Evolutionary conservation across 92 coral and sea anemone genomes (phyloP).

Genomic region (Chrysogorgia sp.): DNA sequence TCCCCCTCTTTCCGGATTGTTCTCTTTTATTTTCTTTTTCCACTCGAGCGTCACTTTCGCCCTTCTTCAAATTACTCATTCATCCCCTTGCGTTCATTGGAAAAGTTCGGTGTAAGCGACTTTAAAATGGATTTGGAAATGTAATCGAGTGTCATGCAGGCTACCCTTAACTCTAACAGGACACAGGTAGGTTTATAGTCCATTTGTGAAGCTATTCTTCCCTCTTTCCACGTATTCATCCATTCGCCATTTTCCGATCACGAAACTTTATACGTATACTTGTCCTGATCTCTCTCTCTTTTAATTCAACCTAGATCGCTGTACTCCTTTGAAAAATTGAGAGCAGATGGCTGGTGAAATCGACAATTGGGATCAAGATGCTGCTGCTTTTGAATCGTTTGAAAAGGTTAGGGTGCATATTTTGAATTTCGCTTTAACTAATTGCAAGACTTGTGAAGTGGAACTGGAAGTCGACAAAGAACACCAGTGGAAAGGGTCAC

Average conservation of each 20-base stretch:
- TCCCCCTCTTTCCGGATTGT: conserved; percentile 6
- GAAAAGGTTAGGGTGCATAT: conserved; percentile 18
- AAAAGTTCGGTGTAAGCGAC: not conserved
- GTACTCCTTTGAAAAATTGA: conserved; percentile 2
- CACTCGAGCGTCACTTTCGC: conserved; percentile 40
- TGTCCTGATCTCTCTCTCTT: not conserved
- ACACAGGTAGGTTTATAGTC: not conserved
- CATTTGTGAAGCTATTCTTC: not conserved
- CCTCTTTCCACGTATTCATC: not conserved
- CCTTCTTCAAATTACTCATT: conserved; percentile 34
- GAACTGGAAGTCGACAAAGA: not conserved
- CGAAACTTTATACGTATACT: not conserved
- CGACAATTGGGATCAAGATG: conserved; percentile 3
- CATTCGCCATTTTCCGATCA: conserved; percentile 10
- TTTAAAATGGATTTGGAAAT: not conserved
- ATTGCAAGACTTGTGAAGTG: not conserved
- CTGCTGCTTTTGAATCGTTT: conserved; percentile 1
- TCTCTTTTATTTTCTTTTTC: conserved; percentile 30
- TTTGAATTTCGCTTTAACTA: conserved; percentile 23
- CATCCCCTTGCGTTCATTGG: conserved; percentile 10
- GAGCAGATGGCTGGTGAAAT: conserved; percentile 12
- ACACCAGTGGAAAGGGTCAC: not conserved
- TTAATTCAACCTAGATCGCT: not conserved
- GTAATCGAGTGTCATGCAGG: not conserved
- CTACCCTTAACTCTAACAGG: not conserved